Percentiles rank a stretch among this genome's conserved stretches.
These are phyloP conservation scores for Scaptomyza hsui DNA, from an alignment of 1,140 invertebrate species.

Conservation along the genomic window DNA sequence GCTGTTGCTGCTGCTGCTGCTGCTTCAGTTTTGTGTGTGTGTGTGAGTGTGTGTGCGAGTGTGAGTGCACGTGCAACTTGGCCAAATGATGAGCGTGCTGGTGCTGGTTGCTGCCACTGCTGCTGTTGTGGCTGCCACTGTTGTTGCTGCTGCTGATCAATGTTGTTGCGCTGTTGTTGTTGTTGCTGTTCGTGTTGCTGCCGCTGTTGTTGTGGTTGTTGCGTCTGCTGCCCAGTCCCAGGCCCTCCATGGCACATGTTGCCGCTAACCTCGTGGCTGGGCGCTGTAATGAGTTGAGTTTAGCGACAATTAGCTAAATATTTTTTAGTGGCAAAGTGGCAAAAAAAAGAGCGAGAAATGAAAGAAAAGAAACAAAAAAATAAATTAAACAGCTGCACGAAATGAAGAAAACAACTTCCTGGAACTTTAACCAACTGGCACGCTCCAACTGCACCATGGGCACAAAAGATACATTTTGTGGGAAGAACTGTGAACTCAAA, in stretches of 20 bases:
- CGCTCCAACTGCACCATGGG: slow-evolving; percentile 15
- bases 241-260: slow-evolving; percentile 83
- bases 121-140: slow-evolving; percentile 18
- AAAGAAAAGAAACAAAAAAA: too few species aligned
- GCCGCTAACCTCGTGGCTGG: slow-evolving; percentile 17
- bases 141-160: slow-evolving; percentile 34
- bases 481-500: too few species aligned
- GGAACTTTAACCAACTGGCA: slow-evolving; percentile 21
- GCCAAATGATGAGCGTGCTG: slow-evolving; percentile 32
- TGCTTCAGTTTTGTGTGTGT: slow-evolving; percentile 55
- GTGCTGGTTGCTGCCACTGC: slow-evolving; percentile 26
- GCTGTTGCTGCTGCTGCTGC: slow-evolving; percentile 29
- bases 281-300: slow-evolving; percentile 33
- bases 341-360: background rate
- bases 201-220: slow-evolving; percentile 56
- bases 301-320: slow-evolving; percentile 39
- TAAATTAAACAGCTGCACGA: slow-evolving; percentile 1
- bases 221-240: slow-evolving; percentile 76
- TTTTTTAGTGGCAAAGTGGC: slow-evolving; percentile 4
- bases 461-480: background rate
- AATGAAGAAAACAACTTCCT: slow-evolving; percentile 29
- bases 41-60: slow-evolving; percentile 35
- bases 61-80: slow-evolving; percentile 50
- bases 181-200: slow-evolving; percentile 20
- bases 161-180: slow-evolving; percentile 17